These are phyloP conservation scores for Scalopus aquaticus DNA, from an alignment of 2,113 vertebrate species.

Conservation along the genomic window DNA sequence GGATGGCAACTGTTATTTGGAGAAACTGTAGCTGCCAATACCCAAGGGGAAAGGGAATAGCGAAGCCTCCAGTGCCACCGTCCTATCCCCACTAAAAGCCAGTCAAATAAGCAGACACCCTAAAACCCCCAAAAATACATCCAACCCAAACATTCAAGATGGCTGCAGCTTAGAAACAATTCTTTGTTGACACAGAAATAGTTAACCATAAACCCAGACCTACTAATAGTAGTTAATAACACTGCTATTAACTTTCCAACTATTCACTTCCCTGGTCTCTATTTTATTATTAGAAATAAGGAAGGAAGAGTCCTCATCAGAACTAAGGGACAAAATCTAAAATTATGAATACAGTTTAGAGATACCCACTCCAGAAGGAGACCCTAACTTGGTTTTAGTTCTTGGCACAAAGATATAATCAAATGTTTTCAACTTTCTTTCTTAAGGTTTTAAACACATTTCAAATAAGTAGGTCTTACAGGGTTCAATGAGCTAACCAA, in stretches of 20 bases:
- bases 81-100: not conserved
- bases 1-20: not conserved
- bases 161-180: not conserved
- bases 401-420: not conserved
- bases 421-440: conserved; percentile 14
- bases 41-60: not conserved
- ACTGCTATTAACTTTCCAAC: not conserved
- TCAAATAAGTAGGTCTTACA: not conserved
- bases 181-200: not conserved
- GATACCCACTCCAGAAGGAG: not conserved
- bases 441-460: not conserved
- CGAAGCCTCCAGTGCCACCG: not conserved
- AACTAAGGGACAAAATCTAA: not conserved
- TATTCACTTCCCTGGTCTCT: not conserved
- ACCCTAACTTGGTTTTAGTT: not conserved
- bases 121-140: not conserved
- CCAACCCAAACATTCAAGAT: not conserved
- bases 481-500: not conserved
- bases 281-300: conserved; percentile 10
- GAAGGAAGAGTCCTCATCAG: not conserved
- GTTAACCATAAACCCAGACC: not conserved
- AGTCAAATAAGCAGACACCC: not conserved
- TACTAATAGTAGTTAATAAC: not conserved
- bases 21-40: not conserved
- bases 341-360: not conserved